Conservation (phyloP, 2,888 invertebrate genomes). For the Patella ulyssiponensis region DNA sequence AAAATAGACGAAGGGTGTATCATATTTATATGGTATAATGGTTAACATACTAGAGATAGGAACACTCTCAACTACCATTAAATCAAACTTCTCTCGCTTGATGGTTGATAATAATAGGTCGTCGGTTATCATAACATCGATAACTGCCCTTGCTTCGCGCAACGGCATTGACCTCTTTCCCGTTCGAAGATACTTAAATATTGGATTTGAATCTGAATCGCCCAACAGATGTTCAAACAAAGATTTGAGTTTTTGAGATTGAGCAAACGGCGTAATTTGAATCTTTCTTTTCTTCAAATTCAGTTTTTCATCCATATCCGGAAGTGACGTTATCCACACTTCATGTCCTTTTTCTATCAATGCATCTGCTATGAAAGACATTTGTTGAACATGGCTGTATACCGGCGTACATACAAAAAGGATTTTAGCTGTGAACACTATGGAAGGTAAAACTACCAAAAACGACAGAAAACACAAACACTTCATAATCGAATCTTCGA, state of each 20-base stretch:
- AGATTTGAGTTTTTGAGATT: no score
- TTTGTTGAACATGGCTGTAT: neutral
- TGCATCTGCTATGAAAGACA: neutral
- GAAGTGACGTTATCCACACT: neutral
- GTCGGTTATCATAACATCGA: neutral
- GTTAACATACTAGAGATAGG: constrained; percentile 24
- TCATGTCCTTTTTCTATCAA: neutral
- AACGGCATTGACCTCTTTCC: no score
- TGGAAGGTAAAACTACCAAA: no score
- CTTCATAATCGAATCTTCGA: no score
- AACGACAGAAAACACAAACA: no score
- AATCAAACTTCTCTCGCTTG: constrained; percentile 21
- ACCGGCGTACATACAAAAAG: neutral
- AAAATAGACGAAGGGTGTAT: constrained; percentile 28
- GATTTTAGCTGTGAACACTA: neutral
- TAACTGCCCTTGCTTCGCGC: no score
- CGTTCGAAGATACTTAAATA: no score
- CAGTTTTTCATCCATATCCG: neutral
- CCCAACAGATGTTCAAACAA: no score
- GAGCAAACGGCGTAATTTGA: neutral
- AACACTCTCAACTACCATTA: constrained; percentile 33
- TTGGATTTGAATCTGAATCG: no score
- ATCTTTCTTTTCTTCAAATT: neutral
- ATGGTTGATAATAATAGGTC: constrained; percentile 23
- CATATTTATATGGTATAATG: constrained; percentile 29